Conservation (phyloP, 2,888 invertebrate species). For the Agrotis ipsilon region DNA sequence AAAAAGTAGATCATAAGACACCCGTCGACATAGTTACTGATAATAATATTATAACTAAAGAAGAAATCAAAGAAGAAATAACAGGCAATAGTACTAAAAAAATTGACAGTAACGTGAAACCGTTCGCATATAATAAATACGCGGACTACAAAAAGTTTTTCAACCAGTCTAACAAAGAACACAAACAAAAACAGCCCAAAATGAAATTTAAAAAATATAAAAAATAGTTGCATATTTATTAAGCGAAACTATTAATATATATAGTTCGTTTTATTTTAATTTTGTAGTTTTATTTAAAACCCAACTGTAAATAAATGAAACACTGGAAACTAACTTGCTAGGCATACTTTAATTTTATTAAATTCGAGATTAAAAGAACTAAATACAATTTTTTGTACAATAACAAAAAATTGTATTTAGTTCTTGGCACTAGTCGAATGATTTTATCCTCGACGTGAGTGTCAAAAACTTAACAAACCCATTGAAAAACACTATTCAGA, state of each 20-base stretch:
- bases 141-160: constrained; percentile 80
- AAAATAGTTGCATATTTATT: constrained; percentile 67
- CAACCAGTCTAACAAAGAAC: constrained; percentile 73
- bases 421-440: constrained; percentile 64
- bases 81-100: constrained; percentile 58
- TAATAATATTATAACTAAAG: constrained; percentile 49
- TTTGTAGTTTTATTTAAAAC: constrained; percentile 60
- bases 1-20: constrained; percentile 64
- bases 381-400: constrained; percentile 55
- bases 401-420: constrained; percentile 45
- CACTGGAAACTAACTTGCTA: constrained; percentile 24
- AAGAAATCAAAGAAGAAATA: constrained; percentile 61
- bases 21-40: constrained; percentile 43
- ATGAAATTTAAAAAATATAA: constrained; percentile 79
- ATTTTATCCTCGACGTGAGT: constrained; percentile 50
- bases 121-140: constrained; percentile 77
- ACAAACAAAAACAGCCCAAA: constrained; percentile 77
- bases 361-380: constrained; percentile 26
- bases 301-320: constrained; percentile 38
- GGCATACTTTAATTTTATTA: constrained; percentile 41
- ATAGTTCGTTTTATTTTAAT: constrained; percentile 66
- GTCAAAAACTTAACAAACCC: constrained; percentile 42
- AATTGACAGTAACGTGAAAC: constrained; percentile 63
- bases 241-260: constrained; percentile 75
- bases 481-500: constrained; percentile 73